Base-by-base conservation (phyloP, 2,888 invertebrate genomes). In the Drosophila formosana region DNA sequence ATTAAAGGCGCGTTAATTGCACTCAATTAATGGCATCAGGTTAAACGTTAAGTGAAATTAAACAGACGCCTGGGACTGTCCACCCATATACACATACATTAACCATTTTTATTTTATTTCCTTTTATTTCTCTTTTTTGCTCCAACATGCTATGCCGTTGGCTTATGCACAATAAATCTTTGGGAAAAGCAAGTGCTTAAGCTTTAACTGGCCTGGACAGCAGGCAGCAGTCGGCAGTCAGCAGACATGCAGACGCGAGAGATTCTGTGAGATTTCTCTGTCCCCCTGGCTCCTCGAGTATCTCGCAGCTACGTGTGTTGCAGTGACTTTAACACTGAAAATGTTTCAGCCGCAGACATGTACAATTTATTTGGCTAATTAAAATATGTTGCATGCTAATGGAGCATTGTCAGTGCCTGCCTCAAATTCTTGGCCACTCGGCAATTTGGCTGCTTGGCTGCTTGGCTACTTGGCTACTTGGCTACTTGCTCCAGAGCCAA, bases 351-450 rank as follows among this genome's bases (percentile, higher is more conserved):
- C 52, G 46, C 63, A 67, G 65, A 60, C 67, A 82, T 79, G 78
- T 73, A 72, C 67, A 89, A 89, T 88, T 88, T 89, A 89, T 88
- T 82, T 83, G 75, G 70, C 90, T 88, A 90, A 88, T 90, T 88
- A 88, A 90, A 88, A 89, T 90, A 88, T 89, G 88, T 85, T 82
- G 82, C 77, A 85, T 79, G 72, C 81, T 90, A 88, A 88, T 89
- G 89, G 89, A 76, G 74, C 76, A 72, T 73, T 86, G 87, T 82
- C 78, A 76, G 74, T 69, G 75, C 62, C 66, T 69, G 77, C 65
- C 65, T 58, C 75, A 75, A 69, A 75, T 70, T 61, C 53, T 66
- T 64, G 41, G 51, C 62, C 30, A 56, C 43, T 63, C 45, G 65
- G 49, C 32, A 30, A 47, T 28, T 51, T 45, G 65, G 30, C 45